Percentiles rank a stretch among this genome's conserved stretches.
These are phyloP conservation scores for Adelosebastes latens DNA, from an alignment of 2,797 vertebrate species.

Conservation along the genomic window DNA sequence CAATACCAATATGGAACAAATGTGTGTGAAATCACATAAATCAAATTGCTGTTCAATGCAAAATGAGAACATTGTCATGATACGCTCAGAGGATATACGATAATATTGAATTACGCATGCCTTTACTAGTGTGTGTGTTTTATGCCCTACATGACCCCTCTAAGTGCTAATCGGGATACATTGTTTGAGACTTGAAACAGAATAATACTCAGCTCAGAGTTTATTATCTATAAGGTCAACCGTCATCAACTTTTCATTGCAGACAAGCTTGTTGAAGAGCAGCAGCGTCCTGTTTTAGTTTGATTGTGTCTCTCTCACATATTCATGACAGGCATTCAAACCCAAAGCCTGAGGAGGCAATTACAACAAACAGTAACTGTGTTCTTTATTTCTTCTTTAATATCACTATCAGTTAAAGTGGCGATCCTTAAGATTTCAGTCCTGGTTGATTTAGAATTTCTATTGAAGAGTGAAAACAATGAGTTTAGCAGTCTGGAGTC, in stretches of 20 bases:
- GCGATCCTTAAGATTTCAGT: too few species aligned
- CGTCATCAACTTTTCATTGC: constrained; percentile 14
- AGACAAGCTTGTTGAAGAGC: constrained; percentile 2
- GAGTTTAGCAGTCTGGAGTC: too few species aligned
- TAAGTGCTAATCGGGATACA: background rate
- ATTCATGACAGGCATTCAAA: background rate
- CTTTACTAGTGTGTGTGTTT: background rate
- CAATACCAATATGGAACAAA: background rate
- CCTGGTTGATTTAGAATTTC: too few species aligned
- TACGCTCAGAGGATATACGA: too few species aligned
- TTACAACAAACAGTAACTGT: background rate
- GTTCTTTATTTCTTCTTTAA: background rate
- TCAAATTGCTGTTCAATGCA: background rate
- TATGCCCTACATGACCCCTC: too few species aligned
- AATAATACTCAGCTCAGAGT: background rate
- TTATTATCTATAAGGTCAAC: constrained; percentile 1
- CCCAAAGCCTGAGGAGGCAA: background rate
- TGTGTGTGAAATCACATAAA: background rate
- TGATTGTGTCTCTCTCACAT: background rate
- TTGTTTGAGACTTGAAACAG: background rate
- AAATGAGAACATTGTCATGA: background rate
- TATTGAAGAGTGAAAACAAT: too few species aligned
- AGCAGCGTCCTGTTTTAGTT: background rate
- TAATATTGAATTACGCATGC: background rate
- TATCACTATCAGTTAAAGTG: background rate